Evolutionary conservation across 2,888 invertebrate genomes (phyloP), one percentile per base, ranked within the genome.

Genomic region (Orchesellides sinensis): DNA sequence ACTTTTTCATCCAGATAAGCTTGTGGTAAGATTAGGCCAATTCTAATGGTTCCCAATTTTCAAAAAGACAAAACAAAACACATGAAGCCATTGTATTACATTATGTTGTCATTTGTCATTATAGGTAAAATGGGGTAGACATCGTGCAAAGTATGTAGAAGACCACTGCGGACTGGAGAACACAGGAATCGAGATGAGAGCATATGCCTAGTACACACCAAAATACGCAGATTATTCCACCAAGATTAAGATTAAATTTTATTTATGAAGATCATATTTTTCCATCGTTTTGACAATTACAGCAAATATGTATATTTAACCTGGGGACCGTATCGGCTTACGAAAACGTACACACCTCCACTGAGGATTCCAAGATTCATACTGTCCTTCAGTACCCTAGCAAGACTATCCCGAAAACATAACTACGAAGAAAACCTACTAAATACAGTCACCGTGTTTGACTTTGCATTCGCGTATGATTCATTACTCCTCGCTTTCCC

Each of bases 241-340:
- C 35, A n/a, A n/a, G 25, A 32, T 21, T 12, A n/a, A 21, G n/a
- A n/a, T n/a, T n/a, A n/a, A n/a, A n/a, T n/a, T n/a, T n/a, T n/a
- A n/a, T n/a, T n/a, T n/a, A n/a, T n/a, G n/a, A n/a, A n/a, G n/a
- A 27, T 14, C 19, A 19, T 54, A 12, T 17, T 32, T 47, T 45
- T 17, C 17, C 27, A 32, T 29, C 27, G 32, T 59, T 32, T 49
- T 19, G 21, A 70, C 47, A 47, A 14, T 56, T 68, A 0, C 61
- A 87, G 87, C 32, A 83, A 85, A 52, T 86, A 86, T 40, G 54
- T 87, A 6, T 86, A 86, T 49, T 27, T 87, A 32, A 87, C 87
- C 0, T 87, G 86, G 86, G 87, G 86, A 0, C 68, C 70, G 10
- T 69, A 84, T 65, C 80, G 85, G 25, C 59, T 87, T 12, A 85